These are phyloP conservation scores for Hephaestus fuliginosus DNA, from an alignment of 2,797 vertebrate species.

Conservation along the genomic window DNA sequence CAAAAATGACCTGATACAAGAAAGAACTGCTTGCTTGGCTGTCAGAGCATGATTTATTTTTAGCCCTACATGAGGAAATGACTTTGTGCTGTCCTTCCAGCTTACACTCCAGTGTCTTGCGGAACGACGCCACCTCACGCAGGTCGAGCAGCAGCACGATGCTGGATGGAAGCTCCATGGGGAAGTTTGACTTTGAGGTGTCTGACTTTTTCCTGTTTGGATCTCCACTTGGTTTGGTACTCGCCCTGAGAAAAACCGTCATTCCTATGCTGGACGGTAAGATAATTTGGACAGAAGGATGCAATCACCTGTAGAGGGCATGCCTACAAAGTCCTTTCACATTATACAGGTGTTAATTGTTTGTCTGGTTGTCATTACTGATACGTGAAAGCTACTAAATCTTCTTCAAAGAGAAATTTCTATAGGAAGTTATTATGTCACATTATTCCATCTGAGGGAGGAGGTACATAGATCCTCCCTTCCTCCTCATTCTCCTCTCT, in stretches of 20 bases:
- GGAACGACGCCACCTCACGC: slow-evolving; percentile 87
- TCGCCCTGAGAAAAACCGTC: slow-evolving; percentile 96
- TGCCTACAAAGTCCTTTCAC: background rate
- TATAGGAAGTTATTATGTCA: slow-evolving; percentile 4
- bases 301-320: background rate
- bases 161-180: slow-evolving; percentile 89
- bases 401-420: background rate
- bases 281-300: slow-evolving; percentile 25
- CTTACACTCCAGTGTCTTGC: slow-evolving; percentile 92
- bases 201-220: slow-evolving; percentile 98
- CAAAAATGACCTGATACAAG: background rate
- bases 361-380: background rate
- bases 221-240: slow-evolving; percentile 95
- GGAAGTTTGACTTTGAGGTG: slow-evolving; percentile 97
- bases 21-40: background rate
- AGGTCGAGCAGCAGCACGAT: slow-evolving; percentile 92
- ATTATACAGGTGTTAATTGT: background rate
- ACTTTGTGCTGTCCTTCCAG: slow-evolving; percentile 82
- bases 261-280: slow-evolving; percentile 94
- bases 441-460: too few relatives aligned
- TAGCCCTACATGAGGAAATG: background rate
- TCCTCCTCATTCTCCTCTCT: slow-evolving; percentile 11
- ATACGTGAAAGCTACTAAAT: background rate
- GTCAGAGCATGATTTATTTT: slow-evolving; percentile 37
- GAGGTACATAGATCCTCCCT: background rate